These are phyloP conservation scores for Brenthis daphne DNA, from an alignment of 2,888 invertebrate genomes.

Conservation along the genomic window DNA sequence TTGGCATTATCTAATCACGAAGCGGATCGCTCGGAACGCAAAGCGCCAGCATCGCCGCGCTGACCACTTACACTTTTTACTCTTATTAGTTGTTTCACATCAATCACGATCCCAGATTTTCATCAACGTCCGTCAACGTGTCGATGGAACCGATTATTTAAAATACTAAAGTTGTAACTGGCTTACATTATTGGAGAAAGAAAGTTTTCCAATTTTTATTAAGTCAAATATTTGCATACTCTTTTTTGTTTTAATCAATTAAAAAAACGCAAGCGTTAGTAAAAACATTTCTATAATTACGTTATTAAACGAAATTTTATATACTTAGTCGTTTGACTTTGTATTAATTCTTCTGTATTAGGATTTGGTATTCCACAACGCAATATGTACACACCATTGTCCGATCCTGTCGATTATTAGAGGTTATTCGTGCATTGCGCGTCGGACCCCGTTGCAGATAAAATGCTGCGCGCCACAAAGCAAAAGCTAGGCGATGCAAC, in stretches of 20 bases:
- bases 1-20: slow-evolving; percentile 44
- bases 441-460: slow-evolving; percentile 82
- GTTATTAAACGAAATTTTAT: no score
- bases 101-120: slow-evolving; percentile 40
- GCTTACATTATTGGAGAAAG: background rate
- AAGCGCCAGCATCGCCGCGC: slow-evolving; percentile 24
- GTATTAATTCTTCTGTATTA: no score
- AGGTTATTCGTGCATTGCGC: slow-evolving; percentile 37
- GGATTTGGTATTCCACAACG: no score
- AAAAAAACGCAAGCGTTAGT: background rate
- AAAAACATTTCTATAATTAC: no score
- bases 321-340: no score
- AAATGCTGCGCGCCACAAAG: slow-evolving; percentile 88
- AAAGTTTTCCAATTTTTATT: slow-evolving; percentile 3
- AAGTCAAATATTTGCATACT: background rate
- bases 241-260: background rate
- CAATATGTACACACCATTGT: slow-evolving; percentile 52
- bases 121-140: slow-evolving; percentile 19
- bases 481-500: slow-evolving; percentile 87
- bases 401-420: slow-evolving; percentile 29
- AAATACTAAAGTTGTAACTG: background rate
- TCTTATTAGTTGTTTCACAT: slow-evolving; percentile 40
- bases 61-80: slow-evolving; percentile 32
- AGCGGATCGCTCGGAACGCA: slow-evolving; percentile 36
- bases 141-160: slow-evolving; percentile 6